Evolutionary conservation across 2,797 vertebrate genomes (phyloP).

Genomic region (Lateolabrax maculatus): DNA sequence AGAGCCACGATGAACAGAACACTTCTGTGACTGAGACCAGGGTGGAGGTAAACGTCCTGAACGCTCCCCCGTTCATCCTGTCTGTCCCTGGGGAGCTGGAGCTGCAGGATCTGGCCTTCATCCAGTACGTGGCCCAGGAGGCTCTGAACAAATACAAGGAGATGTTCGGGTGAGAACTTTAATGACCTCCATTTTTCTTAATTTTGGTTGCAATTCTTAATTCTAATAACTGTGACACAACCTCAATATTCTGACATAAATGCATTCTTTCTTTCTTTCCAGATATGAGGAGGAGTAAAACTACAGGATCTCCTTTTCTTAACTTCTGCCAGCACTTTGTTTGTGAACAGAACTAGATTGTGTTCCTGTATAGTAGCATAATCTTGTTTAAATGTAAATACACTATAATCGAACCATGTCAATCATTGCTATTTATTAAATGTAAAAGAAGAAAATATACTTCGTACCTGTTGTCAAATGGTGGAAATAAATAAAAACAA

Average conservation of each 20-base stretch:
- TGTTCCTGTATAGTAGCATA: slow-evolving; percentile 27
- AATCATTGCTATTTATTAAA: not conserved
- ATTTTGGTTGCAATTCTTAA: not conserved
- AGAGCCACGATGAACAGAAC: slow-evolving; percentile 66
- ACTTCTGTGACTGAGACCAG: slow-evolving; percentile 74
- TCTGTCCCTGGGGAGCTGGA: slow-evolving; percentile 85
- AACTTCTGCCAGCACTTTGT: slow-evolving; percentile 27
- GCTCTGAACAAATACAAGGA: slow-evolving; percentile 89
- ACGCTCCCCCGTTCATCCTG: slow-evolving; percentile 85
- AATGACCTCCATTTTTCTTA: not conserved
- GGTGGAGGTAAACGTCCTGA: slow-evolving; percentile 88
- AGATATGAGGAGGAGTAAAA: slow-evolving; percentile 75
- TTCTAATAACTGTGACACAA: not conserved
- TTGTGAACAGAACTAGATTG: slow-evolving; percentile 35
- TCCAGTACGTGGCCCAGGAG: slow-evolving; percentile 87
- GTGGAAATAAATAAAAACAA: slow-evolving; percentile 31
- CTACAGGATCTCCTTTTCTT: not conserved
- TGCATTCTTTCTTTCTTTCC: slow-evolving; percentile 26
- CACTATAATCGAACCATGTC: not conserved
- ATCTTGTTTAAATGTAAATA: slow-evolving; percentile 43
- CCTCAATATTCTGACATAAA: not conserved
- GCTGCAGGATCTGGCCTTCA: slow-evolving; percentile 85
- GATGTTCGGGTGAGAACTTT: slow-evolving; percentile 75
- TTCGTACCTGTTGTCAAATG: slow-evolving; percentile 8
- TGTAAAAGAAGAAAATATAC: slow-evolving; percentile 15